These are phyloP conservation scores for Rhodophaea formosa DNA, from an alignment of 2,888 invertebrate species.

Conservation along the genomic window DNA sequence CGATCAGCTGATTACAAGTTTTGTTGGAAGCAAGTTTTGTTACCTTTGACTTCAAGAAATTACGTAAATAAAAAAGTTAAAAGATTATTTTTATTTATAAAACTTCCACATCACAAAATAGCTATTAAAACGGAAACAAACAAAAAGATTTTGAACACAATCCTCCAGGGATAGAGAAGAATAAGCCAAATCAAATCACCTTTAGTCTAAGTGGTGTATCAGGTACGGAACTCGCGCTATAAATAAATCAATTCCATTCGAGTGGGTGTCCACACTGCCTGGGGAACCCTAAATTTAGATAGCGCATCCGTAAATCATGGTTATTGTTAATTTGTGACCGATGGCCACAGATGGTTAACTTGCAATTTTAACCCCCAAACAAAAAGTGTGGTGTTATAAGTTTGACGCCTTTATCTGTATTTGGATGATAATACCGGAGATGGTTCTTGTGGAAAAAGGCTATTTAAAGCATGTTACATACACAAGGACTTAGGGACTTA, in stretches of 20 bases:
- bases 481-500: no score
- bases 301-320: slow-evolving; percentile 50
- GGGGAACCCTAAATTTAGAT: slow-evolving; percentile 50
- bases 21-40: no score
- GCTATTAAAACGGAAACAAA: neutral
- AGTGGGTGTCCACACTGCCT: slow-evolving; percentile 47
- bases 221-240: slow-evolving; percentile 40
- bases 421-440: no score
- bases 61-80: no score
- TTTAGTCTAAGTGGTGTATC: slow-evolving; percentile 37
- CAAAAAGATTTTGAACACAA: neutral
- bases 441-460: no score
- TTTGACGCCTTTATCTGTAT: no score
- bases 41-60: no score
- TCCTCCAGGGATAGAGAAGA: neutral
- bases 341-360: slow-evolving; percentile 15
- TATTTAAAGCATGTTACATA: no score
- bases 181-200: slow-evolving; percentile 13
- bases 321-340: slow-evolving; percentile 48
- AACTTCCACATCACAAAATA: neutral
- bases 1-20: no score
- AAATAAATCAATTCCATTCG: slow-evolving; percentile 49
- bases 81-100: no score
- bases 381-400: no score
- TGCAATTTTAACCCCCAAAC: neutral